Base-by-base conservation (phyloP, 1,140 invertebrate genomes). In the Drosophila cardini region DNA sequence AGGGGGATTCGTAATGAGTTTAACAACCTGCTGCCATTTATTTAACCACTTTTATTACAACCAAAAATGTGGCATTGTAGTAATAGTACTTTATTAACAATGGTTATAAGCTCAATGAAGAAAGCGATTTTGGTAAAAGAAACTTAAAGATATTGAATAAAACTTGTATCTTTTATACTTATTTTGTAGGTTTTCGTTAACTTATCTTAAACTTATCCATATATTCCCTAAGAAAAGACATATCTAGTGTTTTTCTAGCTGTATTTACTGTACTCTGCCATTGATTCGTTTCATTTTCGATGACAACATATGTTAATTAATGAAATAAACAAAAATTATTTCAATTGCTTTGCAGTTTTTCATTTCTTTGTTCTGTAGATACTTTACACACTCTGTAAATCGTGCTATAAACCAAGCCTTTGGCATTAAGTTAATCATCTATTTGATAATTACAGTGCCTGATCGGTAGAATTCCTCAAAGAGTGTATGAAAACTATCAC, bases 1-100 rank as follows among this genome's bases (percentile, higher is more conserved):
- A 56, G 45, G 57, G 52, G 55, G 64, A 56, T 58, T 58, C 40
- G 70, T 71, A 78, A 82, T 71, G 78, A 76, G 78, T 86, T 86
- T 85, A 82, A 78, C 75, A 85, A 81, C 78, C 78, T 70, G 50
- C 13, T 62, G 64, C 50, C 61, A 71, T 78, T 76, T 71, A 61
- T 70, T 72, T 69, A 50, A 61, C 57, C 57, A 67, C 21, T 26
- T 26, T 26, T 58, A 65, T 72, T 67, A 62, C 43, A 60, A 64
- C 71, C 58, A 36, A 63, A 46, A 76, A 32, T 32, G 21, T 26
- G 21, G 13, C 32, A 9, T 6, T 21, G 16, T 65, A 43, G 36
- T 30, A 53, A 63, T 30, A 30, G 42, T 38, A 10, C 30, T 46
- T 45, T 18, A 40, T 61, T 61, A 48, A 58, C 6, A 52, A 34